Evolutionary conservation across 2,888 invertebrate genomes (phyloP).

Genomic region (Mythimna albipuncta): DNA sequence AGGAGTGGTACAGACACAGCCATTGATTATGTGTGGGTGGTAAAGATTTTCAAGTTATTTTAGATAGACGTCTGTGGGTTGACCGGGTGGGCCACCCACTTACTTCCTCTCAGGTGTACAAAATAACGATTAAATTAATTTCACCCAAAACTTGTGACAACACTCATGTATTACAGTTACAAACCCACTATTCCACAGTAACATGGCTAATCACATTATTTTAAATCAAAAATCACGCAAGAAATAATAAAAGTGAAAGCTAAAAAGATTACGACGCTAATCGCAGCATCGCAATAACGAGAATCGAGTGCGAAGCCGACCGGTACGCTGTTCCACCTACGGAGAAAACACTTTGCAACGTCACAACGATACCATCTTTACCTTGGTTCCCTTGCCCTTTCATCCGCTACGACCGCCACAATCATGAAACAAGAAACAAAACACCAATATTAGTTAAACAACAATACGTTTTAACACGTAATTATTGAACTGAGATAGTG

Average conservation of each 20-base stretch:
- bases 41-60: constrained; percentile 62
- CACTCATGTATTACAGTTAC: constrained; percentile 20
- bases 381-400: constrained; percentile 97
- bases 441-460: constrained; percentile 70
- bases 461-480: constrained; percentile 65
- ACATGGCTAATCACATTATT: constrained; percentile 26
- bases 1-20: constrained; percentile 33
- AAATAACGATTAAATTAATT: constrained; percentile 29
- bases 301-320: constrained; percentile 82
- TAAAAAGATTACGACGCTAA: constrained; percentile 70
- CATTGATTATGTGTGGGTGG: constrained; percentile 73
- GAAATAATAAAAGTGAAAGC: constrained; percentile 76
- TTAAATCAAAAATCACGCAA: constrained; percentile 54
- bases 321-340: constrained; percentile 81
- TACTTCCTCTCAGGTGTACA: constrained; percentile 54
- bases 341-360: constrained; percentile 88
- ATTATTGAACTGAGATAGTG: constrained; percentile 73
- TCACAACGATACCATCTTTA: constrained; percentile 88
- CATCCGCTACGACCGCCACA: constrained; percentile 92
- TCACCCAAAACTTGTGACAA: constrained; percentile 19
- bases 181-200: constrained; percentile 14
- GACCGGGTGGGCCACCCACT: constrained; percentile 53
- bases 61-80: constrained; percentile 59
- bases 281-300: constrained; percentile 72
- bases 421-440: constrained; percentile 91